A percentile compares a stretch with the other conserved stretches of the same genome.
phyloP scores from a whole-genome alignment of 2,888 invertebrate species.

The Synergus umbraculus region DNA sequence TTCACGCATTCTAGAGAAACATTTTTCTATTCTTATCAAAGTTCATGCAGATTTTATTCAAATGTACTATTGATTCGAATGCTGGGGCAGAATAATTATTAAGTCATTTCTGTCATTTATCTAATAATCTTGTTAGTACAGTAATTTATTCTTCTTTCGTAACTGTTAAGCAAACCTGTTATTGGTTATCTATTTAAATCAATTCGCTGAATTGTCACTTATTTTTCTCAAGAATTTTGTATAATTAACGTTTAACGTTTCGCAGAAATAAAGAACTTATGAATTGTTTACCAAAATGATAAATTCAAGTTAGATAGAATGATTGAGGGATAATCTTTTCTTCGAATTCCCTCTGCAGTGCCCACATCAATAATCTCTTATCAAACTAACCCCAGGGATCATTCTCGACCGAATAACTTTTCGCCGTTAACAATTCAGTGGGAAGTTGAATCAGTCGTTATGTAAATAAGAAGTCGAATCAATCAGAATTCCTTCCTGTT shows the following conservation, averaged over 20 bases:
- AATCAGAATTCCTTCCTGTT: constrained; percentile 34
- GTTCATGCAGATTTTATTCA: constrained; percentile 34
- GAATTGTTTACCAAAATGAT: neutral
- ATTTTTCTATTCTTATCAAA: constrained; percentile 5
- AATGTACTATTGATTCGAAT: neutral
- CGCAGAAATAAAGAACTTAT: neutral
- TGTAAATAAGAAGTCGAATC: constrained; percentile 28
- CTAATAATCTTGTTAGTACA: constrained; percentile 22
- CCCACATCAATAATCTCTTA: constrained; percentile 18
- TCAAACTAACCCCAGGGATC: neutral
- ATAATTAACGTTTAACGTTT: neutral
- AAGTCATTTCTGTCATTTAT: constrained; percentile 29
- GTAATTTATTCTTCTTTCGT: constrained; percentile 33
- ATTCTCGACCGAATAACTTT: constrained; percentile 14
- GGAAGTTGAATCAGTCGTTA: constrained; percentile 15
- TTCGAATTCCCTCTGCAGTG: neutral
- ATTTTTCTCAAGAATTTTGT: neutral
- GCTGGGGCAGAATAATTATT: constrained; percentile 12
- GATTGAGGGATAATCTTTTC: neutral
- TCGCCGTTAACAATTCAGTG: neutral
- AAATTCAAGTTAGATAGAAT: neutral
- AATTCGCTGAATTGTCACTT: neutral
- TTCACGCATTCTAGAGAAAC: constrained; percentile 22
- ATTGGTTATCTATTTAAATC: constrained; percentile 22
- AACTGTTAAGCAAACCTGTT: constrained; percentile 19